Evolutionary conservation across 2,113 vertebrate genomes (phyloP).

Genomic region (Gyps fulvus): DNA sequence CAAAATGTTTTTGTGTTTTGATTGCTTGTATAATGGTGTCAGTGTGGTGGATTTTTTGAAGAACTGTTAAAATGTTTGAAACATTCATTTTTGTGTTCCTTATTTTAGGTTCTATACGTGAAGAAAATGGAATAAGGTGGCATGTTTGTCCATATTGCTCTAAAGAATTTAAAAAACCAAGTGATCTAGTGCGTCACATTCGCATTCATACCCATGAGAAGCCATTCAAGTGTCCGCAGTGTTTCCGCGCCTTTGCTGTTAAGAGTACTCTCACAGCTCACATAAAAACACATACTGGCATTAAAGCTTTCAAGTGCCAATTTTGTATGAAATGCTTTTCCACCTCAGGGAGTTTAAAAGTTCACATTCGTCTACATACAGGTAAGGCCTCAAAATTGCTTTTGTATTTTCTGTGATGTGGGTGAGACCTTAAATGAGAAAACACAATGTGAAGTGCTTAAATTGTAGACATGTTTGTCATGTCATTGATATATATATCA

Average conservation of each 20-base stretch:
- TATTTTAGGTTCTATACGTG: conserved; percentile 88
- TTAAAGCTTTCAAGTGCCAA: conserved; percentile 97
- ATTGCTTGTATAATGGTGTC: not conserved
- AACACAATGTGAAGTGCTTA: not conserved
- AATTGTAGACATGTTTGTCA: not conserved
- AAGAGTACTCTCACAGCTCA: conserved; percentile 98
- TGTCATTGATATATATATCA: not conserved
- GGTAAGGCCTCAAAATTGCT: conserved; percentile 72
- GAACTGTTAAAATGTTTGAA: not conserved
- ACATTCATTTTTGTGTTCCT: not conserved
- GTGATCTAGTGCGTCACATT: conserved; percentile 95
- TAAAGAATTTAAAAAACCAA: conserved; percentile 98
- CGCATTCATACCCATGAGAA: conserved; percentile 99
- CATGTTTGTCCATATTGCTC: conserved; percentile 94
- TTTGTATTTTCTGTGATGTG: not conserved
- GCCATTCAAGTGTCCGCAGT: conserved; percentile 98
- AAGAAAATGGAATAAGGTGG: conserved; percentile 95
- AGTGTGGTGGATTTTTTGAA: not conserved
- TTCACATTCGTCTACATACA: conserved; percentile 96
- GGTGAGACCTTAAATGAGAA: not conserved
- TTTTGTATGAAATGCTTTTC: conserved; percentile 97
- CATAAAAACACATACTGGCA: conserved; percentile 95
- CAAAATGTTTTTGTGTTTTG: not conserved
- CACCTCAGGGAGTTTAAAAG: conserved; percentile 98
- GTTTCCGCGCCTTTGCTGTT: conserved; percentile 95